Base-by-base conservation (phyloP, 2,113 vertebrate species). In the Hippocampus barbouri region DNA sequence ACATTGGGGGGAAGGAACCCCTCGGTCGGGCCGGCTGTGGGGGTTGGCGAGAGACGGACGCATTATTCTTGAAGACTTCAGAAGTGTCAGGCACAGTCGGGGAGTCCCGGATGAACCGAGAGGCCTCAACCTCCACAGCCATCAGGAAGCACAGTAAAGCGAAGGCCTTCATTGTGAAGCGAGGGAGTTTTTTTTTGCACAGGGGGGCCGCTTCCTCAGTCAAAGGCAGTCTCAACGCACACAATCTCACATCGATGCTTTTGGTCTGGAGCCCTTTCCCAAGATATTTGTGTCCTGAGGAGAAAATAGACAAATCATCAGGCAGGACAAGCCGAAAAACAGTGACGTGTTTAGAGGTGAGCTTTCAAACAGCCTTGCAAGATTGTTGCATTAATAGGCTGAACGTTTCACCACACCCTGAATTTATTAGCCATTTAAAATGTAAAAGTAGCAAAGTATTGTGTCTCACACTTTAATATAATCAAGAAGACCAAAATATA, bases 1-100 rank as follows among this genome's bases (percentile, higher is more conserved):
- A 97, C 79, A 94, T 90, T 2, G 94, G 92, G 1, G 91, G 91
- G 51, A 77, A 80, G 0, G 92, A 83, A 1, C 63, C 69, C 69
- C 79, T 83, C 0, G 91, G 83, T 3, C 73, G 66, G 21, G 40
- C 67, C 0, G 75, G 82, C 61, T 47, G 79, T 1, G 45, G 61
- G 21, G 70, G 76, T 2, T 64, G 73, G 11, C 61, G 63, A 0
- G 45, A 62, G 56, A 65, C 8, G 6, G 90, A 88, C 15, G 10
- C 1, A 21, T 92, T 91, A 74, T 9, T 72, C 53, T 56, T 64
- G 40, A 56, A 20, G 8, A 53, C 12, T 21, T 81, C 80, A 23
- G 64, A 51, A 30, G 64, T 30, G 8, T 80, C 66, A 2, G 76
- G 27, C 4, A 2, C 15, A 0, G 51, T 60, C 45, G 79, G 75